A percentile compares a stretch with the other conserved stretches of the same genome.
Evolutionary conservation across 2,888 invertebrate genomes (phyloP).

Genomic region (Galerucella calmariensis): DNA sequence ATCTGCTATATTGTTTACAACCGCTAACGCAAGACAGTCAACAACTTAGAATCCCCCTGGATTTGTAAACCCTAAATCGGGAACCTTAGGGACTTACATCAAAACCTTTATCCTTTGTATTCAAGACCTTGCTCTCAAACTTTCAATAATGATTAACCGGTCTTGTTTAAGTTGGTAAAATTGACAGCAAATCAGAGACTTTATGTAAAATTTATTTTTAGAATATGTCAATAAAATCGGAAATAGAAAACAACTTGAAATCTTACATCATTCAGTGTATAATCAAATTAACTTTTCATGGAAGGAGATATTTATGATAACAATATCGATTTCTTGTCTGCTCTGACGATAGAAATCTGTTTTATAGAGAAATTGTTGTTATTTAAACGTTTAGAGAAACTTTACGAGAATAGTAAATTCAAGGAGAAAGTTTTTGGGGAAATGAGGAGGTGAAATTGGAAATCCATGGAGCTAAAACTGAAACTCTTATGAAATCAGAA

Average conservation of each 20-base stretch:
- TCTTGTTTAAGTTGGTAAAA: neutral
- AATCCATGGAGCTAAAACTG: no score
- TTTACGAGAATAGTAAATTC: no score
- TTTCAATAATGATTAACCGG: neutral
- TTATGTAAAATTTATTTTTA: neutral
- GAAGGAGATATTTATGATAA: no score
- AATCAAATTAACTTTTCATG: no score
- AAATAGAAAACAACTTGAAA: neutral
- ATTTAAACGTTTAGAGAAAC: no score
- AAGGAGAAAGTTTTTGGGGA: no score
- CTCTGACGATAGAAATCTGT: no score
- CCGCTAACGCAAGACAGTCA: neutral
- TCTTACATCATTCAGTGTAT: no score
- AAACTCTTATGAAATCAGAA: no score
- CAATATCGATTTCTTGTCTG: no score
- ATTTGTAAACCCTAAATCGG: neutral
- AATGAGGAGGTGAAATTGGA: no score
- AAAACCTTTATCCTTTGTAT: conserved; percentile 2
- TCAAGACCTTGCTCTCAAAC: neutral
- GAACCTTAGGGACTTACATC: neutral
- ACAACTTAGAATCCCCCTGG: neutral
- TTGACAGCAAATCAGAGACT: neutral
- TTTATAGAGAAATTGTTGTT: no score
- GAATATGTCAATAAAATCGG: neutral
- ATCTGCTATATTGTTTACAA: conserved; percentile 8